phyloP scores from a whole-genome alignment of 2,797 vertebrate genomes.

The Acrossocheilus fasciatus region DNA sequence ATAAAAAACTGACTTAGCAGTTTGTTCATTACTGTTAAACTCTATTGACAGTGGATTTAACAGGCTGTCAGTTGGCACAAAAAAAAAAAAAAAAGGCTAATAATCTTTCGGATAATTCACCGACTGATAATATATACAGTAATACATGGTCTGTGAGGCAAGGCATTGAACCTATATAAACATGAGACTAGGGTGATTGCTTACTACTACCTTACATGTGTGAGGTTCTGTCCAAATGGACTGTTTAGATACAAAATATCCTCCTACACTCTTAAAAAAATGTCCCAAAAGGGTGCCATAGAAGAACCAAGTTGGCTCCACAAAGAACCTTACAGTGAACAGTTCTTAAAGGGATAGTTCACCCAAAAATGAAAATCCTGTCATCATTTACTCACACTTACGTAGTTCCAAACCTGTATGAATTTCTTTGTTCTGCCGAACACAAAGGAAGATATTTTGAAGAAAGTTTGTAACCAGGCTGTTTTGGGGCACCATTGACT shows the following conservation, averaged over 20 bases:
- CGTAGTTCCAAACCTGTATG: too few relatives aligned
- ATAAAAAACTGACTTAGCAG: neutral
- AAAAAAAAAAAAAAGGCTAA: neutral
- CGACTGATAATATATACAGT: neutral
- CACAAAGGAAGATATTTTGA: too few relatives aligned
- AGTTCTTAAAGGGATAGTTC: too few relatives aligned
- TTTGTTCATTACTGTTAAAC: neutral
- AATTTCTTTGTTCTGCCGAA: too few relatives aligned
- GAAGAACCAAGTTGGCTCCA: too few relatives aligned
- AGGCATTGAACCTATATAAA: neutral
- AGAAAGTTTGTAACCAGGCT: too few relatives aligned
- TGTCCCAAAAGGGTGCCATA: too few relatives aligned
- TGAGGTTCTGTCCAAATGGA: neutral
- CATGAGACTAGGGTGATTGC: neutral
- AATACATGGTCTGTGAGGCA: neutral
- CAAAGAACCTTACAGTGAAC: too few relatives aligned
- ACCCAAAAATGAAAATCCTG: too few relatives aligned
- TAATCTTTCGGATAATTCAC: neutral
- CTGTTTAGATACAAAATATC: neutral
- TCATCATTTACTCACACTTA: too few relatives aligned
- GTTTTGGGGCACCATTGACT: too few relatives aligned
- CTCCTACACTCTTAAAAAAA: neutral
- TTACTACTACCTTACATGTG: neutral
- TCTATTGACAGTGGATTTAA: neutral
- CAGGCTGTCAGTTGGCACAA: neutral